phyloP scores from a whole-genome alignment of 2,888 invertebrate genomes.

The Pseudococcus jackbeardsleyi region DNA sequence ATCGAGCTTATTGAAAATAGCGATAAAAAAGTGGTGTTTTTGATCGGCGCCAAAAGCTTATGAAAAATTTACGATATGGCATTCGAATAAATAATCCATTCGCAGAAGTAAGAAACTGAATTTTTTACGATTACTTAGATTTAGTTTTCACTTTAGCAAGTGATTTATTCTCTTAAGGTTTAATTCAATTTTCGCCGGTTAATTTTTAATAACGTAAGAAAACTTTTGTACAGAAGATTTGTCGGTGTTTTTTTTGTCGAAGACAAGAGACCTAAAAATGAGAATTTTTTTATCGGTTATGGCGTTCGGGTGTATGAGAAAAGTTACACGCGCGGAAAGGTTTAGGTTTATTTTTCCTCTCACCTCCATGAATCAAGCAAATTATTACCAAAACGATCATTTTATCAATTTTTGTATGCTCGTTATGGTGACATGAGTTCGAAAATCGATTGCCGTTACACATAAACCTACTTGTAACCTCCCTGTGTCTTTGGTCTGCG shows the following conservation, averaged over 20 bases:
- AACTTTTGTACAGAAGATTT: not conserved
- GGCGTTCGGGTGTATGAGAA: not conserved
- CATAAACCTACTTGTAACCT: not conserved
- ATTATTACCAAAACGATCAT: not conserved
- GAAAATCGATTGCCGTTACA: conserved; percentile 5
- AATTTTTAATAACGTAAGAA: conserved; percentile 38
- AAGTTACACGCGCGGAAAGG: not conserved
- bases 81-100: conserved; percentile 24
- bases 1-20: not conserved
- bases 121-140: conserved; percentile 10
- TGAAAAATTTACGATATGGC: conserved; percentile 2
- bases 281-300: not conserved
- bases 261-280: not conserved
- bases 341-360: not conserved
- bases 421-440: not conserved
- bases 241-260: not conserved
- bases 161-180: conserved; percentile 5
- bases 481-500: not conserved
- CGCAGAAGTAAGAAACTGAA: conserved; percentile 2
- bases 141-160: conserved; percentile 7
- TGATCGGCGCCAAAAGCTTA: conserved; percentile 8
- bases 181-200: conserved; percentile 5
- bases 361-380: not conserved
- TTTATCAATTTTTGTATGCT: conserved; percentile 38
- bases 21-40: not conserved